These are phyloP conservation scores for Zoanthus solanderi DNA, from an alignment of 92 coral and sea anemone species.

Conservation along the genomic window DNA sequence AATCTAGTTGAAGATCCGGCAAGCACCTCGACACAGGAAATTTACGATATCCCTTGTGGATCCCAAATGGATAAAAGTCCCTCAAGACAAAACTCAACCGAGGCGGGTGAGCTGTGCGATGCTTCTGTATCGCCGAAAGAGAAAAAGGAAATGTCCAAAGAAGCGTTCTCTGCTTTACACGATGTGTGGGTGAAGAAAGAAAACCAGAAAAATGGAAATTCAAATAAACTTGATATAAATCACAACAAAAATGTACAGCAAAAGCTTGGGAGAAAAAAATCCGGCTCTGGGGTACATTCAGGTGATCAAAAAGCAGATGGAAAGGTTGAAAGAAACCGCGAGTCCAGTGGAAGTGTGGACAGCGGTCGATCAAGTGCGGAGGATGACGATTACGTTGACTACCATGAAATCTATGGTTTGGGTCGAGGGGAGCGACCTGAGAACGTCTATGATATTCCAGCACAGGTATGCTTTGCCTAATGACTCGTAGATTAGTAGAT, in stretches of 20 bases:
- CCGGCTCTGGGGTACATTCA: conserved; percentile 7
- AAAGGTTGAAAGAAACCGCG: conserved; percentile 63
- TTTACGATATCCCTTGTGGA: conserved; percentile 75
- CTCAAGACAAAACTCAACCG: conserved; percentile 1
- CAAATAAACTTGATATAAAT: conserved; percentile 42
- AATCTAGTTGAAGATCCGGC: conserved; percentile 32
- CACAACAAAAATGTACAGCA: conserved; percentile 54
- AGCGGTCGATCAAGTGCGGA: conserved; percentile 78
- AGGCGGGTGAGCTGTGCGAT: conserved; percentile 56
- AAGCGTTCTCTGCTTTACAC: conserved; percentile 14
- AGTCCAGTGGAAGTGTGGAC: conserved; percentile 69
- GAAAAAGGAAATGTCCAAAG: neutral
- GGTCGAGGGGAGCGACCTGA: conserved; percentile 70
- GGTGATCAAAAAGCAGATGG: conserved; percentile 39
- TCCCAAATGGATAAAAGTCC: conserved; percentile 45
- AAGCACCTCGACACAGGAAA: conserved; percentile 48
- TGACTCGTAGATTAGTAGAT: too few relatives aligned
- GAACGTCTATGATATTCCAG: conserved; percentile 86
- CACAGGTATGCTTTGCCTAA: conserved; percentile 67
- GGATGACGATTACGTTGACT: conserved; percentile 97
- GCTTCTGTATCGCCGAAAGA: conserved; percentile 42
- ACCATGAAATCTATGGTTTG: conserved; percentile 93
- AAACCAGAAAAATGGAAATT: conserved; percentile 27
- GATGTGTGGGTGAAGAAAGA: conserved; percentile 51
- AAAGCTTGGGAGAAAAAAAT: conserved; percentile 14